phyloP scores from a whole-genome alignment of 1,140 invertebrate species.

The Pogonomyrmex californicus region DNA sequence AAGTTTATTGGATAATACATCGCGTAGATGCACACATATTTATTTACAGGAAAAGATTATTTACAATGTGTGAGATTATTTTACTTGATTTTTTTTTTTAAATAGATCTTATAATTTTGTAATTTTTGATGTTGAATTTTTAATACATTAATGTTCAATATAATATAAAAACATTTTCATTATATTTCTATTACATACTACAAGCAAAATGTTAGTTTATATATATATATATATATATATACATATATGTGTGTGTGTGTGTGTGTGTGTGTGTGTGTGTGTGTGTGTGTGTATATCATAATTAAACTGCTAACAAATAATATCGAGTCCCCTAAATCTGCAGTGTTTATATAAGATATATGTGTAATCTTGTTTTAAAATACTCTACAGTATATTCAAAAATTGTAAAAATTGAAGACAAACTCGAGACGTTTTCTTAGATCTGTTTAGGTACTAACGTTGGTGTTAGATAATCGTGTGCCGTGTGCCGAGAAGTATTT shows the following conservation, averaged over 20 bases:
- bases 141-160: not conserved
- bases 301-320: not conserved
- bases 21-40: not conserved
- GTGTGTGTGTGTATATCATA: not conserved
- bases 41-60: not conserved
- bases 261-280: too few species aligned
- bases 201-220: not conserved
- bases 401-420: slow-evolving; percentile 54
- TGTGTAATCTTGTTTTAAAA: not conserved
- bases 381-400: slow-evolving; percentile 38
- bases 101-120: not conserved
- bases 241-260: too few species aligned
- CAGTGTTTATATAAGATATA: slow-evolving; percentile 6
- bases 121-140: not conserved
- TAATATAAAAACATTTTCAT: not conserved
- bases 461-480: slow-evolving; percentile 87
- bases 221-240: too few species aligned
- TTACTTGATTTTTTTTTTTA: not conserved
- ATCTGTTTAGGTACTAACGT: slow-evolving; percentile 85
- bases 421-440: slow-evolving; percentile 59
- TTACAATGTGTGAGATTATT: not conserved
- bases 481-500: slow-evolving; percentile 85
- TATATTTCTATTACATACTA: not conserved
- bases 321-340: slow-evolving; percentile 36
- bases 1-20: slow-evolving; percentile 8